phyloP scores from a whole-genome alignment of 2,888 invertebrate genomes.

The Mesorhabditis sp. region DNA sequence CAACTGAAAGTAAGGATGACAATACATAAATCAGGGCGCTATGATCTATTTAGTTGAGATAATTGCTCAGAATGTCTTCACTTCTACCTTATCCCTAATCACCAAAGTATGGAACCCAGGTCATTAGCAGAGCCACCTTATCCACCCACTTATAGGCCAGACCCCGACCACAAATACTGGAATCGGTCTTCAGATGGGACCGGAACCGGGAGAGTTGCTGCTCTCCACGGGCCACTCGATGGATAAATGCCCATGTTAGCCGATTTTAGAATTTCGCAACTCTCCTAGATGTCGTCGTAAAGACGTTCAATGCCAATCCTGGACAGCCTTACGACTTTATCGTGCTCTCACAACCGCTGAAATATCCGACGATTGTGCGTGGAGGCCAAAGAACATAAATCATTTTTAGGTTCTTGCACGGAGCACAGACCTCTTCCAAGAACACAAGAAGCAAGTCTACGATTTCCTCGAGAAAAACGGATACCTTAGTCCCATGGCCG shows the following conservation, averaged over 20 bases:
- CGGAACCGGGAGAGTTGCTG: conserved; percentile 51
- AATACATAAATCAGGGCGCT: no score
- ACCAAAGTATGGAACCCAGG: conserved; percentile 31
- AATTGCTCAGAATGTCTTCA: conserved; percentile 31
- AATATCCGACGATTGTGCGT: conserved; percentile 55
- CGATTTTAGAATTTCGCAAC: background rate
- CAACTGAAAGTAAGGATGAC: conserved; percentile 42
- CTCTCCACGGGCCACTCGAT: conserved; percentile 47
- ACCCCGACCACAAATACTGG: conserved; percentile 24
- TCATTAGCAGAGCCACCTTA: no score
- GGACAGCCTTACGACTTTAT: conserved; percentile 47
- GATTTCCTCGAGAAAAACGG: conserved; percentile 48
- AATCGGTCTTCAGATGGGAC: conserved; percentile 48
- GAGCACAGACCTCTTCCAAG: conserved; percentile 36
- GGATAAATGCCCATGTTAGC: conserved; percentile 55
- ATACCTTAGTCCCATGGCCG: conserved; percentile 46
- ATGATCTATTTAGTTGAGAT: conserved; percentile 31
- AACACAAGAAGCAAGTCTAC: conserved; percentile 39
- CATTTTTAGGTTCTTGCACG: conserved; percentile 16
- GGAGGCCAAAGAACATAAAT: conserved; percentile 9
- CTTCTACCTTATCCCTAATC: conserved; percentile 40
- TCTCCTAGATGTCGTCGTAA: conserved; percentile 48
- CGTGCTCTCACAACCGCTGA: conserved; percentile 50
- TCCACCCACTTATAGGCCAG: no score
- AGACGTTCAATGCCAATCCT: conserved; percentile 39